phyloP scores from a whole-genome alignment of 2,797 vertebrate species.

The Anniella stebbinsi region DNA sequence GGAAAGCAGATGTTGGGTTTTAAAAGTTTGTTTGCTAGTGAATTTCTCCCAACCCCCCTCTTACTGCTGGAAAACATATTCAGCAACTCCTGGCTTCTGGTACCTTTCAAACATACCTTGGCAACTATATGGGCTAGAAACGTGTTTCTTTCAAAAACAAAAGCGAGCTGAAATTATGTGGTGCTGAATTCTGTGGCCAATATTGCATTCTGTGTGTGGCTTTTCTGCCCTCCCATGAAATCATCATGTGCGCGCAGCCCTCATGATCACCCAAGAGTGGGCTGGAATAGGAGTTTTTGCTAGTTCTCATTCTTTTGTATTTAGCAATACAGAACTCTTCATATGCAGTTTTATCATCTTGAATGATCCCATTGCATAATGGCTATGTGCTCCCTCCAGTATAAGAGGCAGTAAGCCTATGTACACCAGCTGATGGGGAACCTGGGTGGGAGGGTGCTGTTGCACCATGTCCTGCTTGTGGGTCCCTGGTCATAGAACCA shows the following conservation, averaged over 20 bases:
- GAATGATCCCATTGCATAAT: neutral
- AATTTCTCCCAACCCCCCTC: neutral
- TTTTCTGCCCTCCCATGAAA: neutral
- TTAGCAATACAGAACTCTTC: neutral
- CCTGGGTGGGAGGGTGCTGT: too few relatives aligned
- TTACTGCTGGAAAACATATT: too few relatives aligned
- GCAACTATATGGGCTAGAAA: neutral
- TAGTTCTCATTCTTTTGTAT: neutral
- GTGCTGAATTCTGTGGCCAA: neutral
- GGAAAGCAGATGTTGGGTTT: neutral
- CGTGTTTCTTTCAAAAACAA: neutral
- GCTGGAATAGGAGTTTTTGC: neutral
- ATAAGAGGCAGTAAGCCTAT: too few relatives aligned
- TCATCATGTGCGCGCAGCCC: neutral
- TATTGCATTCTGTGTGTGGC: neutral
- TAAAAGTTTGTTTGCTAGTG: neutral
- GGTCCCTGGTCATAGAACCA: too few relatives aligned
- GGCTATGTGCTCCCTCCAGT: too few relatives aligned
- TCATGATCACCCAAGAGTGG: neutral
- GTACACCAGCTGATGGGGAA: too few relatives aligned
- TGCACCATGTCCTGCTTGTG: too few relatives aligned
- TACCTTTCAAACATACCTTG: neutral
- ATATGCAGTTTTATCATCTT: neutral
- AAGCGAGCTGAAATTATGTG: neutral
- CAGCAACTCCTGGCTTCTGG: neutral